Evolutionary conservation across 2,113 vertebrate genomes (phyloP), one percentile per base, ranked within the genome.

Genomic region (Salvelinus sp.): DNA sequence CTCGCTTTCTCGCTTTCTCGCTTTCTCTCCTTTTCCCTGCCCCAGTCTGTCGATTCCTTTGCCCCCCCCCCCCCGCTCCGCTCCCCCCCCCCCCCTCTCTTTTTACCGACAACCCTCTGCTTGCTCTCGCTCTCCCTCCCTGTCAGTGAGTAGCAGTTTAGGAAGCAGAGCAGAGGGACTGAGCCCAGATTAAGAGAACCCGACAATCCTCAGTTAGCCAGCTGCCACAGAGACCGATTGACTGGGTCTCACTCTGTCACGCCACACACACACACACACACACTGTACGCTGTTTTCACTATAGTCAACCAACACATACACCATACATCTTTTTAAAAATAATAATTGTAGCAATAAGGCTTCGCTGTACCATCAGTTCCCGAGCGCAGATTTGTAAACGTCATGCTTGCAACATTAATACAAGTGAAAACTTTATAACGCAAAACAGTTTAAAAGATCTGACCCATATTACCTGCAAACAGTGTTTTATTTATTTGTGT

Each of bases 151-250:
- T 10, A 23, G n/a, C 58, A 62, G 18, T 22, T 22, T 9, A 7
- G n/a, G 6, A 62, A 62, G 58, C 58, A 62, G 58, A 22, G 2
- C 18, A n/a, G 58, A 22, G 2, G 58, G 6, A 62, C 58, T 60
- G 57, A 62, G 78, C 80, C 74, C 75, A 73, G 71, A 83, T 72
- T 63, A 79, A 87, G 84, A 92, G 88, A 85, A 90, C 83, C 78
- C 73, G 76, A 77, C 22, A 81, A 84, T 86, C 74, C 89, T 73
- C 83, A 79, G 76, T 75, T n/a, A 76, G 60, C 86, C 87, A 89
- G 88, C 86, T 90, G 88, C 89, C 79, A 76, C 73, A 74, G 84
- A 75, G 83, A 75, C 87, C 73, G 78, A 54, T 14, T 54, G 48
- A 54, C 71, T 33, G 50, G 27, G 18, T 23, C 28, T 23, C 5